Conservation (phyloP, 2,113 vertebrate species). For the Apistogramma diplotaenia region DNA sequence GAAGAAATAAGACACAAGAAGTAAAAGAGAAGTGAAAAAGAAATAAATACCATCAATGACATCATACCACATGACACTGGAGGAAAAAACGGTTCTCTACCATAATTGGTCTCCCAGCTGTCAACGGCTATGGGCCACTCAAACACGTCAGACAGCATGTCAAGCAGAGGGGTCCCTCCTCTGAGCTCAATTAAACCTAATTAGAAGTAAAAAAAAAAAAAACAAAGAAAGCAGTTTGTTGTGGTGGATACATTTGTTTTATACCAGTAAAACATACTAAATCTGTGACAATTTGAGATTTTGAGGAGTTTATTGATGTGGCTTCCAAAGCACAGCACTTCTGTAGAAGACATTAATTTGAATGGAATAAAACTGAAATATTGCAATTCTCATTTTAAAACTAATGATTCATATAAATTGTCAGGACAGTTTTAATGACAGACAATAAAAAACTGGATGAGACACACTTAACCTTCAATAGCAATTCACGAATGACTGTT, state of each 20-base stretch:
- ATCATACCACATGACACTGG: background rate
- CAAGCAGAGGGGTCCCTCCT: slow-evolving; percentile 84
- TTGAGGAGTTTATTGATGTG: background rate
- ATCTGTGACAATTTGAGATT: background rate
- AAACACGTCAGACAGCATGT: slow-evolving; percentile 78
- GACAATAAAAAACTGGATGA: background rate
- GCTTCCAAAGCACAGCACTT: background rate
- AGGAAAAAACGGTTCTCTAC: slow-evolving; percentile 63
- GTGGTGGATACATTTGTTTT: background rate
- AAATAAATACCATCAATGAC: background rate
- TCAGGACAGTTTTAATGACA: background rate
- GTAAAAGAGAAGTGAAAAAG: background rate
- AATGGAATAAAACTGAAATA: background rate
- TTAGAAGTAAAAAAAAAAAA: slow-evolving; percentile 7
- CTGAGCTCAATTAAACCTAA: slow-evolving; percentile 85
- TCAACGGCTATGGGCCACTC: slow-evolving; percentile 90
- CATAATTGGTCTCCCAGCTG: slow-evolving; percentile 82
- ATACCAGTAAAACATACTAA: background rate
- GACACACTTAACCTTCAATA: background rate
- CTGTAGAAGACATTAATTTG: background rate
- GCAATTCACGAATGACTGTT: background rate
- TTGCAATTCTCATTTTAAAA: background rate
- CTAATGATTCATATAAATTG: background rate
- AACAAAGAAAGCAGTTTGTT: background rate
- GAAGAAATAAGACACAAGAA: background rate